Base-by-base conservation (phyloP, 2,113 vertebrate species). In the Oryzias celebensis region DNA sequence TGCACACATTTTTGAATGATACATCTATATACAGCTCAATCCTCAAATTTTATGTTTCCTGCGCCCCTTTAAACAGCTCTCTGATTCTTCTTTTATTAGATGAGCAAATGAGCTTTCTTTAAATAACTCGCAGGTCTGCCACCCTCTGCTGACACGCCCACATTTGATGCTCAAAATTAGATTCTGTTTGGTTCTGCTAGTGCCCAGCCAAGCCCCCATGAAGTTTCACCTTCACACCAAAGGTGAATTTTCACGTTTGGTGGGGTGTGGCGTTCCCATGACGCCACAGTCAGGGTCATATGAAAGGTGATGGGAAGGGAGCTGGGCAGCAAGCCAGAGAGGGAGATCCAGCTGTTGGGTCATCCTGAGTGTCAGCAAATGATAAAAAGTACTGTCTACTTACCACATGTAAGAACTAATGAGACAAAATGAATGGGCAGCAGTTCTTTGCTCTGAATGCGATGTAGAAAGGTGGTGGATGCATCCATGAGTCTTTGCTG, bases 171-270 rank as follows among this genome's bases (percentile, higher is more conserved):
- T 36, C 36, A 36, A 12, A 36, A 36, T 36, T 36, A 36, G 36
- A 12, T 36, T 36, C 36, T 36, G 36, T 36, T 36, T 36, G 36
- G 36, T 36, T 36, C 36, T 36, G 8, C 36, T 36, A 36, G 10
- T 36, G 36, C 36, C 36, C 36, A 36, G 36, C 36, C 36, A 12
- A 62, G 50, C 16, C 20, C 14, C 57, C 12, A 7, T 52, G 70
- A 76, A 79, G 64, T 75, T 79, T 85, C 79, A 84, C 84, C 83
- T 85, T 85, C 86, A 80, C 64, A 51, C 68, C 46, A 14, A 56
- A 56, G 52, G 53, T 72, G 59, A 53, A 48, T 71, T 65, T 65
- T 58, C 14, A 62, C 47, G 44, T 13, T 46, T 49, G 44, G 45
- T 18, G 58, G 46, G 17, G 58, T 1, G 2, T 16, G 16, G 20